Evolutionary conservation across 2,888 invertebrate genomes (phyloP).

Genomic region (Bugula neritina): DNA sequence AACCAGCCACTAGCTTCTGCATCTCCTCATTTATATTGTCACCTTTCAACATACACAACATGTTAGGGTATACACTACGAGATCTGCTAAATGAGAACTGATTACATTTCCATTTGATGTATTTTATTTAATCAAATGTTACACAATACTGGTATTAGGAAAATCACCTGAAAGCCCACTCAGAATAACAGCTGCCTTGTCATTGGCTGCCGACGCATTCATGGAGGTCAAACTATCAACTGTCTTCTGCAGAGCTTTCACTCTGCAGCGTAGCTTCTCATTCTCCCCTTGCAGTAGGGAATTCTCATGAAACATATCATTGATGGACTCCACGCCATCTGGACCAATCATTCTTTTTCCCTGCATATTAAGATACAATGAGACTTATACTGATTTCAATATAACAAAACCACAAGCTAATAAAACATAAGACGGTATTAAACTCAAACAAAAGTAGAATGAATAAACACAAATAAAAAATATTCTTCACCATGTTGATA

Average conservation of each 20-base stretch:
- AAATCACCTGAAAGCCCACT: constrained; percentile 8
- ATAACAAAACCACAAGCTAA: too few relatives aligned
- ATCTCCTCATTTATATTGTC: constrained; percentile 42
- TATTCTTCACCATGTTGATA: too few relatives aligned
- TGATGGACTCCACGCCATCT: constrained; percentile 79
- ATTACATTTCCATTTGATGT: too few relatives aligned
- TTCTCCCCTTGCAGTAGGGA: constrained; percentile 82
- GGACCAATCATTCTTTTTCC: constrained; percentile 80
- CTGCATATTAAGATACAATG: too few relatives aligned
- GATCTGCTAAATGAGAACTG: too few relatives aligned
- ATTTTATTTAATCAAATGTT: too few relatives aligned
- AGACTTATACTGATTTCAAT: too few relatives aligned
- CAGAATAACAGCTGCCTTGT: constrained; percentile 12
- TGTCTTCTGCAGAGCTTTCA: constrained; percentile 91
- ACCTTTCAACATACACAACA: constrained; percentile 33
- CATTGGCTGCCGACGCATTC: constrained; percentile 58
- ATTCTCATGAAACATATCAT: constrained; percentile 94
- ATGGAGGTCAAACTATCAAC: constrained; percentile 73
- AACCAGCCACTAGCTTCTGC: constrained; percentile 67
- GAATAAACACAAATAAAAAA: too few relatives aligned
- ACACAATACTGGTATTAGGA: too few relatives aligned
- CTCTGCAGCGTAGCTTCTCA: constrained; percentile 74
- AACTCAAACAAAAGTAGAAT: too few relatives aligned
- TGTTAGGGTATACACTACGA: too few relatives aligned
- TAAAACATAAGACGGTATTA: too few relatives aligned